Evolutionary conservation across 2,113 vertebrate species (phyloP).

Genomic region (Paratilapia polleni): DNA sequence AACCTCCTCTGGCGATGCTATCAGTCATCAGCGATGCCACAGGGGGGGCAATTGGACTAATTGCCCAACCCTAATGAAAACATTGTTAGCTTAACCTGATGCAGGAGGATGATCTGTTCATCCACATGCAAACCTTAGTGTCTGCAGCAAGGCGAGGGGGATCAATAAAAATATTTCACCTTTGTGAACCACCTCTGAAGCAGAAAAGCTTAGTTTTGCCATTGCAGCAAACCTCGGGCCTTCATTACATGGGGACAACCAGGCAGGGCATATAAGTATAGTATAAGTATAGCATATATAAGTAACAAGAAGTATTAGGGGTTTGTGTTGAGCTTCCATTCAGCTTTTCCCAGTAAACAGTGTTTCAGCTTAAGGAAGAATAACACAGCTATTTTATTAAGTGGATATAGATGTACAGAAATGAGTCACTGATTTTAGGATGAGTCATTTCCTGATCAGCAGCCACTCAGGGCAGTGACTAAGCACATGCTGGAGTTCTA

Average conservation of each 20-base stretch:
- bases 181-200: conserved; percentile 36
- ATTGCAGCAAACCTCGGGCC: conserved; percentile 52
- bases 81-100: neutral
- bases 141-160: neutral
- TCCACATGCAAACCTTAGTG: neutral
- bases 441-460: conserved; percentile 2
- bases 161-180: conserved; percentile 45
- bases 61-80: no score
- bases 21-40: no score
- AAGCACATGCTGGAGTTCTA: neutral
- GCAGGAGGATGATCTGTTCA: neutral
- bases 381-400: conserved; percentile 4
- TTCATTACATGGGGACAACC: conserved; percentile 9
- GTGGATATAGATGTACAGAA: neutral
- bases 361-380: conserved; percentile 39
- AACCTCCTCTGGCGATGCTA: neutral
- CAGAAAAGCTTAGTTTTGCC: conserved; percentile 39
- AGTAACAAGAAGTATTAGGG: conserved; percentile 4
- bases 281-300: no score
- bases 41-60: neutral
- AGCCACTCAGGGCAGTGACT: neutral
- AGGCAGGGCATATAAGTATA: conserved; percentile 18
- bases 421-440: neutral
- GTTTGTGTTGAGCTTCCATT: neutral
- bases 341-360: conserved; percentile 57